Percentiles rank a stretch among this genome's conserved stretches.
phyloP scores from a whole-genome alignment of 2,113 vertebrate genomes.

The Brachyhypopomus occidentalis region DNA sequence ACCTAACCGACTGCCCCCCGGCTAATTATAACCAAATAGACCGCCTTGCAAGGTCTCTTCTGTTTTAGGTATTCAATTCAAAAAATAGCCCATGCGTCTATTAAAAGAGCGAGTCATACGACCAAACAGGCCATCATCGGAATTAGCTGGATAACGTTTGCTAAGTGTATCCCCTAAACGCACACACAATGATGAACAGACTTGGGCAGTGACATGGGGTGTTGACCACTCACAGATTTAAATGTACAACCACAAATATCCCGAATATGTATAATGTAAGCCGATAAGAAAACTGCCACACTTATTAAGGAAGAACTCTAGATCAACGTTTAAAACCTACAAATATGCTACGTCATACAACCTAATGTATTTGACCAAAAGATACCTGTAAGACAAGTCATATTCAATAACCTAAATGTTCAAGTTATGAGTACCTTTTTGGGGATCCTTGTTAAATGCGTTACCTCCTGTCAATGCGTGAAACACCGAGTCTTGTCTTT shows the following conservation, averaged over 20 bases:
- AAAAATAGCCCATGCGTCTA: not conserved
- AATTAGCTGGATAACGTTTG: not conserved
- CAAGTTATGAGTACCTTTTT: not conserved
- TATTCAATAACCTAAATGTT: not conserved
- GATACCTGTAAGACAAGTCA: not conserved
- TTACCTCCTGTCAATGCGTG: not conserved
- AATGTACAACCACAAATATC: not conserved
- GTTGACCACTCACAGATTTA: slow-evolving; percentile 4
- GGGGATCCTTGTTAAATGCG: not conserved
- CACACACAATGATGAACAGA: not conserved
- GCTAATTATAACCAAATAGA: slow-evolving; percentile 28
- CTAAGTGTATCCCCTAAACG: too few species aligned
- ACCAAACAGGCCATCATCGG: not conserved
- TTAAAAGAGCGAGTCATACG: not conserved
- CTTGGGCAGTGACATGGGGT: not conserved
- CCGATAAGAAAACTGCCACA: not conserved
- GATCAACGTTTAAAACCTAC: too few species aligned
- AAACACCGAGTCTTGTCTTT: not conserved
- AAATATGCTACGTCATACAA: too few species aligned
- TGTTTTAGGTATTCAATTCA: not conserved
- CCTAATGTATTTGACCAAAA: not conserved
- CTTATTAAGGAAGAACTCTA: too few species aligned
- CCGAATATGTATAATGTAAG: not conserved
- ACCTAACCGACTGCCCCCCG: not conserved
- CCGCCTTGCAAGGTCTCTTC: not conserved